phyloP scores from a whole-genome alignment of 2,888 invertebrate species.

The Lepidochrysops patricia region DNA sequence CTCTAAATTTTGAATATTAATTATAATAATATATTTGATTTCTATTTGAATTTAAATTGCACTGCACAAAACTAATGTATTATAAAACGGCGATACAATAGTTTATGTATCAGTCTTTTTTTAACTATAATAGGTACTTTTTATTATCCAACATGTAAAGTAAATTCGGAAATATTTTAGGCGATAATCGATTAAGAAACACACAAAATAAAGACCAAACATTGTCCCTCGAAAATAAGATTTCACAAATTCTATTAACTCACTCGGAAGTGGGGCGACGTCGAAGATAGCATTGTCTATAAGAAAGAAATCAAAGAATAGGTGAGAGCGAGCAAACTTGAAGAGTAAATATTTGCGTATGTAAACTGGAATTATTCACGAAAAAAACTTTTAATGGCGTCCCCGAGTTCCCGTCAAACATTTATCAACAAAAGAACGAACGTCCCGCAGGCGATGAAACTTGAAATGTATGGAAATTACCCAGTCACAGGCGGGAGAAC shows the following conservation, averaged over 20 bases:
- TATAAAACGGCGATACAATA: too few species aligned
- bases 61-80: too few species aligned
- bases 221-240: constrained; percentile 17
- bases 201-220: neutral
- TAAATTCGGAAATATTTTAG: neutral
- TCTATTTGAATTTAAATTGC: too few species aligned
- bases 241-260: constrained; percentile 68
- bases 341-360: constrained; percentile 73
- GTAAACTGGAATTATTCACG: constrained; percentile 74
- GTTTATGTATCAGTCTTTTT: too few species aligned
- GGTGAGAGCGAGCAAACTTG: constrained; percentile 68
- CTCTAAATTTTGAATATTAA: neutral
- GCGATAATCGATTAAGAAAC: neutral
- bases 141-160: too few species aligned
- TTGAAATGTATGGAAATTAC: constrained; percentile 75
- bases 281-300: constrained; percentile 47
- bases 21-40: too few species aligned
- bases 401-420: constrained; percentile 74
- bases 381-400: constrained; percentile 75
- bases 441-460: constrained; percentile 75
- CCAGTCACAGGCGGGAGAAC: constrained; percentile 72
- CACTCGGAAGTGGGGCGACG: constrained; percentile 29
- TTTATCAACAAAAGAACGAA: constrained; percentile 75
- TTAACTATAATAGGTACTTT: too few species aligned
- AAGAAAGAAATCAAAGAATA: constrained; percentile 72